Base-by-base conservation (phyloP, 2,888 invertebrate species). In the Lithodes maja region DNA sequence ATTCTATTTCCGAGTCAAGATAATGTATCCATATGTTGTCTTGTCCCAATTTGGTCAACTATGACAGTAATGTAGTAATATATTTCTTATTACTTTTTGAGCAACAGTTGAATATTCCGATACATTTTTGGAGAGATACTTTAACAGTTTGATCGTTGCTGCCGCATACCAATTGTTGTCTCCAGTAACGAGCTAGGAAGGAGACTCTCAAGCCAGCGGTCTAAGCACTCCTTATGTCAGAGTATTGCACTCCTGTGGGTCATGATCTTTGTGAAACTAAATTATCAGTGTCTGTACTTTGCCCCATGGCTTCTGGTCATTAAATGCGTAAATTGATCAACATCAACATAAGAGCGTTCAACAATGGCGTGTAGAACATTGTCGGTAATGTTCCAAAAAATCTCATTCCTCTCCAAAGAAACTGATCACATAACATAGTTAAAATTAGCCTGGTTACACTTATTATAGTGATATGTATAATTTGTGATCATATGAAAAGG, bases 201-300 rank as follows among this genome's bases (percentile, higher is more conserved):
- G 88, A 78, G 88, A 71, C 50, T 75, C 52, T 9, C n/a, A 84
- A 69, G 88, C 84, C 68, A 15, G n/a, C 68, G 83, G 82, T 82
- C 69, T 86, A 53, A 86, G 86, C 88, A 88, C 88, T 88, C 84
- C 83, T 83, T 87, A 81, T 75, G 61, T 86, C 74, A 88, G 71
- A 88, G 79, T 88, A 84, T 88, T 88, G 88, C 88, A 88, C 88
- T 88, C 88, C 83, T 88, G 69, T 88, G 88, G 88, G 80, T 88
- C 88, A 88, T 88, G 83, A 86, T 81, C 86, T 83, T 79, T 88
- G 88, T 88, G 54, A 88, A 79, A 61, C 54, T 55, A 53, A 81
- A 87, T 79, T 79, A 75, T 82, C 86, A 82, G 61, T 87, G 86
- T 71, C 49, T 50, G 84, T 83, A 84, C 84, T 84, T 77, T 84